Conservation (phyloP, 2,888 invertebrate species). For the Epirrhoe tristata region DNA sequence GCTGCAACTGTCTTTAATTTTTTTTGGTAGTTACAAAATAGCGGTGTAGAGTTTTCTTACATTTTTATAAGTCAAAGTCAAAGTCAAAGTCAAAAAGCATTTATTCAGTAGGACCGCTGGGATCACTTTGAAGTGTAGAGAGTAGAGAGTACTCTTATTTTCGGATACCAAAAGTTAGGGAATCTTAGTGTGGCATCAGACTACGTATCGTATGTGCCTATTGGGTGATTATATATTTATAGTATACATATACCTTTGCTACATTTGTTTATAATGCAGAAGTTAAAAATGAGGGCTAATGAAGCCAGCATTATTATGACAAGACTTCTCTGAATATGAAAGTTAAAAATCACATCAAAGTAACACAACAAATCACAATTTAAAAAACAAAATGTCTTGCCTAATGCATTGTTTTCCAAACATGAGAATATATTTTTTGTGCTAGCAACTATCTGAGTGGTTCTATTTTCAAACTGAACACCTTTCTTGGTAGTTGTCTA, state of each 20-base stretch:
- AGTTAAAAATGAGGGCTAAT: not conserved
- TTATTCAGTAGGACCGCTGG: too few relatives aligned
- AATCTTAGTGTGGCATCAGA: too few relatives aligned
- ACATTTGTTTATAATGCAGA: not conserved
- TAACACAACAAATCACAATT: slow-evolving; percentile 48
- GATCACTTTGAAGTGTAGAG: too few relatives aligned
- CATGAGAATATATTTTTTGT: slow-evolving; percentile 57
- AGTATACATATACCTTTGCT: not conserved
- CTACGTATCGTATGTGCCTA: too few relatives aligned
- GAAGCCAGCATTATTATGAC: not conserved
- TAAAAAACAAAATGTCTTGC: slow-evolving; percentile 56
- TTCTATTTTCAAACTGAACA: slow-evolving; percentile 76
- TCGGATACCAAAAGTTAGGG: too few relatives aligned
- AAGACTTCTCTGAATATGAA: not conserved
- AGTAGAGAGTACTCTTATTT: too few relatives aligned
- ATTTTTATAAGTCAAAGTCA: too few relatives aligned
- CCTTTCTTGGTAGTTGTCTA: slow-evolving; percentile 71
- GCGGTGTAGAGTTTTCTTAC: too few relatives aligned
- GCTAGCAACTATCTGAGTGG: slow-evolving; percentile 60
- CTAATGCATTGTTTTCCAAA: slow-evolving; percentile 79
- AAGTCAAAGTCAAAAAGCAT: too few relatives aligned
- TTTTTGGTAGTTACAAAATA: too few relatives aligned
- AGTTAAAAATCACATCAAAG: slow-evolving; percentile 32
- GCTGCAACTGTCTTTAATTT: too few relatives aligned
- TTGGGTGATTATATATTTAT: too few relatives aligned